phyloP scores from a whole-genome alignment of 2,888 invertebrate species.

The Philaethria dido region DNA sequence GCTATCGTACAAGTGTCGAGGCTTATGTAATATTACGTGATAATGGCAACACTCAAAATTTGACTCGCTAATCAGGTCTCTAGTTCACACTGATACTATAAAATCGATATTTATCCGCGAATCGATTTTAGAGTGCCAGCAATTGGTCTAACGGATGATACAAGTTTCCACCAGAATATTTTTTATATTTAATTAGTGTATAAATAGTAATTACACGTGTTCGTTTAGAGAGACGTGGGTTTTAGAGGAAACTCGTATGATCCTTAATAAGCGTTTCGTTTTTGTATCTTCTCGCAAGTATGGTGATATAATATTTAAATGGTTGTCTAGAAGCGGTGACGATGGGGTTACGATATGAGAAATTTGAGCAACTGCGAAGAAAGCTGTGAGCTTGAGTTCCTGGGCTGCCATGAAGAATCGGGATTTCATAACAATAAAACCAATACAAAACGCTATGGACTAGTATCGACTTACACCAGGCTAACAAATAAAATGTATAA shows the following conservation, averaged over 20 bases:
- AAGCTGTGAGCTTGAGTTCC: conserved; percentile 77
- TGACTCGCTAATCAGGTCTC: conserved; percentile 45
- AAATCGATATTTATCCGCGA: conserved; percentile 40
- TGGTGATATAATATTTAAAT: conserved; percentile 63
- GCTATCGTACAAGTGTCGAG: conserved; percentile 52
- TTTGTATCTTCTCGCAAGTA: conserved; percentile 47
- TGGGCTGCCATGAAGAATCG: conserved; percentile 62
- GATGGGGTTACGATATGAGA: conserved; percentile 64
- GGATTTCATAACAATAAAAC: conserved; percentile 10
- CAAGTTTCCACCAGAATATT: conserved; percentile 41
- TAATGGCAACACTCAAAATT: conserved; percentile 48
- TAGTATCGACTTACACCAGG: conserved; percentile 15
- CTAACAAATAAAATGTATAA: conserved; percentile 37
- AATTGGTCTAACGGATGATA: conserved; percentile 40
- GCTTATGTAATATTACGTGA: conserved; percentile 68
- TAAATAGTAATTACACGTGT: conserved; percentile 31
- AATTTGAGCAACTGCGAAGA: conserved; percentile 78
- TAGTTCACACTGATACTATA: conserved; percentile 43
- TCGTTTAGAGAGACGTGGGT: conserved; percentile 31
- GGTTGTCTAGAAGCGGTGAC: conserved; percentile 75
- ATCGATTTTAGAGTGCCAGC: conserved; percentile 44
- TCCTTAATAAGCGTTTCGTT: conserved; percentile 46
- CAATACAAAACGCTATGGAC: conserved; percentile 13
- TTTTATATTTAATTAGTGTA: conserved; percentile 27
- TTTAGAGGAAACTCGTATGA: conserved; percentile 45